Evolutionary conservation across 2,888 invertebrate species (phyloP), one percentile per base, ranked within the genome.

Genomic region (Chelonus formosanus): DNA sequence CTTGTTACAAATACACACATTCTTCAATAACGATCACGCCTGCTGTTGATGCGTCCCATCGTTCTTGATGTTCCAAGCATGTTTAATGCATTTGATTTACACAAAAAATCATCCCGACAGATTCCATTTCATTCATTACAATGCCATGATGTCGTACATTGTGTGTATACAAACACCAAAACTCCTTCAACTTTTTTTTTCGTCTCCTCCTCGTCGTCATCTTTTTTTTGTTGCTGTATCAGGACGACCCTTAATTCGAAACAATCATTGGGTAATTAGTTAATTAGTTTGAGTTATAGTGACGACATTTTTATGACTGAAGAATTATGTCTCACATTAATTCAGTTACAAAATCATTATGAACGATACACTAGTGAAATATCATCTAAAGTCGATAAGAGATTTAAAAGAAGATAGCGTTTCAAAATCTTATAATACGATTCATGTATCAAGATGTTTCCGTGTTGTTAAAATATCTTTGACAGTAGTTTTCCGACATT

Each of bases 61-160:
- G 82, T 83, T 82, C 80, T 78, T 81, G 81, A 79, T 74, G 5
- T 5, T 6, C 74, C 70, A 68, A 73, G 71, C 81, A 82, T 82
- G 80, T 80, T 82, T 83, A 82, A 83, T 83, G 81, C 81, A 82
- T 80, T 79, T 76, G 66, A 68, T 63, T 61, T 64, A 63, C 65
- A 67, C 60, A 68, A 71, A 70, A 70, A 71, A 53, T 60, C 68
- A 48, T 60, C 67, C 62, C 58, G 63, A 63, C 68, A 64, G 63
- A 64, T 67, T 56, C 68, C 63, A 61, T 55, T 47, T 61, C 20
- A 20, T 20, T 20, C 20, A 20, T 20, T 20, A 20, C 20, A 20
- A 20, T 20, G 20, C 20, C 20, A 20, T 20, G 20, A 20, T 20
- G 20, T 20, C 20, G 20, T 20, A 20, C 20, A 20, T 20, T 20